Evolutionary conservation across 2,113 vertebrate genomes (phyloP), one percentile per base, ranked within the genome.

Genomic region (Xiphophorus hellerii): DNA sequence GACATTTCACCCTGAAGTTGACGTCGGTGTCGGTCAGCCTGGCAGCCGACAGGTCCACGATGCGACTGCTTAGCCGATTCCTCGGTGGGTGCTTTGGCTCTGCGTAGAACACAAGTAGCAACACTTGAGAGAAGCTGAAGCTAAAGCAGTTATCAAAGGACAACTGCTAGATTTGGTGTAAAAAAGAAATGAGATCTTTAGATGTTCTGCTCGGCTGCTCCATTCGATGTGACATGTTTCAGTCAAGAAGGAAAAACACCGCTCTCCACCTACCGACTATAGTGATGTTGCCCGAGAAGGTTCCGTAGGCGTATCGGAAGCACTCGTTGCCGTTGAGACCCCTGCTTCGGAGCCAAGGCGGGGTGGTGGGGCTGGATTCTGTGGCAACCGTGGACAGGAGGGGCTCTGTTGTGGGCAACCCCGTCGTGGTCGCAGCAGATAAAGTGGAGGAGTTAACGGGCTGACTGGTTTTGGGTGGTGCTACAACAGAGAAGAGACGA

Each of bases 1-100:
- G 87, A 88, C 96, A 99, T 84, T 95, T 95, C 73, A 99, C 95
- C 8, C 94, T 88, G 78, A 99, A 97, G 91, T 95, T 96, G 90
- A 98, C 82, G 48, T 97, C 89, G 25, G 95, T 90, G 76, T 92
- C 92, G 69, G 89, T 95, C 77, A 93, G 84, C 87, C 94, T 91
- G 71, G 90, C 89, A 60, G 83, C 62, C 0, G 93, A 88, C 60
- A 85, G 89, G 6, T 92, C 94, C 74, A 97, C 89, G 61, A 95
- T 94, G 28, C 30, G 93, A 62, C 81, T 95, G 86, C 92, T 93
- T 71, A 94, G 90, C 80, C 94, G 85, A 86, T 93, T 95, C 77
- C 86, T 93, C 37, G 95, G 81, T 17, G 87, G 58, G 14, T 93
- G 86, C 78, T 95, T 95, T 39, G 95, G 96, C 75, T 97, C 98